These are phyloP conservation scores for Portevinia maculata DNA, from an alignment of 2,888 invertebrate genomes.

Conservation along the genomic window DNA sequence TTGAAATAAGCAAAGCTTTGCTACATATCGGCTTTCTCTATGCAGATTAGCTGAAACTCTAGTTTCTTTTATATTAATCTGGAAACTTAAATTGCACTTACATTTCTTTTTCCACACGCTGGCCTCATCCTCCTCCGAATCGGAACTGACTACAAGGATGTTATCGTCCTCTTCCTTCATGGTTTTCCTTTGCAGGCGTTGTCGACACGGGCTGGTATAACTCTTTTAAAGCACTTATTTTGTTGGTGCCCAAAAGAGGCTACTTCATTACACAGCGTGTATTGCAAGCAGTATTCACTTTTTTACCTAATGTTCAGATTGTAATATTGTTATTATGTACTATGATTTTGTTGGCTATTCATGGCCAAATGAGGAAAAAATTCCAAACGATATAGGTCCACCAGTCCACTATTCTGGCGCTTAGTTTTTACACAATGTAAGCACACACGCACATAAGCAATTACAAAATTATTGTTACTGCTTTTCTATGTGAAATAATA, in stretches of 20 bases:
- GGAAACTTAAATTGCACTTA: conserved; percentile 36
- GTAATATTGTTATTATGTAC: conserved; percentile 1
- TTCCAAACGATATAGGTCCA: conserved; percentile 18
- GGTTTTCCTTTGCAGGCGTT: conserved; percentile 19
- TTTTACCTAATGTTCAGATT: not conserved
- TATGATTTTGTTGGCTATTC: conserved; percentile 3
- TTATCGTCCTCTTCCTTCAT: conserved; percentile 48
- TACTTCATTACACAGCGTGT: conserved; percentile 38
- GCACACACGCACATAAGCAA: conserved; percentile 32
- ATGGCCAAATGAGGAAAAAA: conserved; percentile 34
- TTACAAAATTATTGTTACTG: conserved; percentile 3
- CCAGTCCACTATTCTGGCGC: not conserved
- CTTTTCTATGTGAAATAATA: conserved; percentile 1
- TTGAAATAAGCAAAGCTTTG: not conserved
- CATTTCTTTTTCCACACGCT: conserved; percentile 45
- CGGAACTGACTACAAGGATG: conserved; percentile 62
- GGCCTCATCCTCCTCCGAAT: conserved; percentile 64
- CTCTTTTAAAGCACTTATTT: conserved; percentile 9
- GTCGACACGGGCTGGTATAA: not conserved
- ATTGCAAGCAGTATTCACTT: not conserved
- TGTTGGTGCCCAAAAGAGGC: not conserved
- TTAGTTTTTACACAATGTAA: conserved; percentile 16
- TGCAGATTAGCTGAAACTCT: conserved; percentile 12
- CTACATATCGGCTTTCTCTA: conserved; percentile 31
- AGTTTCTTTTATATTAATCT: not conserved